phyloP scores from a whole-genome alignment of 2,797 vertebrate species.

The Phyllotis vaccarum region DNA sequence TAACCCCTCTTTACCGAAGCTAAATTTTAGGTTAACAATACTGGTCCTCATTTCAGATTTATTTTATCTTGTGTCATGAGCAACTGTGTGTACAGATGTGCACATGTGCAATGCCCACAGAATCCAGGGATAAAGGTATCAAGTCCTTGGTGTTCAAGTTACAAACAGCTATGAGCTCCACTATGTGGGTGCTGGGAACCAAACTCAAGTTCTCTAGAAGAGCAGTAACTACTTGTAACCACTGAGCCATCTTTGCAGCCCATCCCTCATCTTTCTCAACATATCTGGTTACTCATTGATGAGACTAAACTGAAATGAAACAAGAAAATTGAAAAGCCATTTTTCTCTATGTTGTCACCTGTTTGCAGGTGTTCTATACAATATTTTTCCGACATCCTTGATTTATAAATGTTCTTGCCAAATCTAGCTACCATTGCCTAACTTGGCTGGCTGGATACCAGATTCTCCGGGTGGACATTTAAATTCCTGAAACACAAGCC shows the following conservation, averaged over 20 bases:
- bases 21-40: not conserved
- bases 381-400: constrained; percentile 7
- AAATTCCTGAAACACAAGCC: not conserved
- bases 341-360: not conserved
- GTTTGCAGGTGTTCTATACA: not conserved
- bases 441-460: not conserved
- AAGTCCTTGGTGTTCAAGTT: not conserved
- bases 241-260: not conserved
- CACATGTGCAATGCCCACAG: not conserved
- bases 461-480: not conserved
- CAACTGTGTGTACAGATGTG: not conserved
- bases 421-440: not conserved
- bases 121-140: not conserved
- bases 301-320: not conserved
- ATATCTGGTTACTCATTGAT: constrained; percentile 10
- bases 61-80: not conserved
- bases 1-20: not conserved
- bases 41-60: not conserved
- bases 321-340: not conserved
- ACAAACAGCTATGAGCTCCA: not conserved
- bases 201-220: not conserved
- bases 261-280: not conserved
- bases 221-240: not conserved
- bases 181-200: not conserved
- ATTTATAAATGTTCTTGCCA: not conserved